Evolutionary conservation across 2,888 invertebrate species (phyloP).

Genomic region (Mellilla xanthometata): DNA sequence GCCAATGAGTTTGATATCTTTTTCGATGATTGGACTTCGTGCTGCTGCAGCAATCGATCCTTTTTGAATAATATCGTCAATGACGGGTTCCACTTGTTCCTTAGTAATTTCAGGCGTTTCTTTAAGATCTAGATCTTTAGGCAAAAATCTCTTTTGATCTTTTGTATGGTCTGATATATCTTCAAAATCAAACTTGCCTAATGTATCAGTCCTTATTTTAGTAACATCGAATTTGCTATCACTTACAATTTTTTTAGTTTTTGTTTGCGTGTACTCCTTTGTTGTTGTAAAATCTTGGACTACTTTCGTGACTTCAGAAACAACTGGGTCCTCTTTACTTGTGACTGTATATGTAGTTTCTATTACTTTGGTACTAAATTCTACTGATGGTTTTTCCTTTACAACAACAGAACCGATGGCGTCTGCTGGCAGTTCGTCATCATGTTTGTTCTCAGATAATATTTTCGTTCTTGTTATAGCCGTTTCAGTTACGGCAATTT

Average conservation of each 20-base stretch:
- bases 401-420: constrained; percentile 25
- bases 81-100: constrained; percentile 69
- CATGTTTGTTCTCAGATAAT: too few relatives aligned
- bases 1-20: constrained; percentile 60
- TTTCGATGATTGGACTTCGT: constrained; percentile 63
- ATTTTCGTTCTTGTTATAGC: constrained; percentile 6
- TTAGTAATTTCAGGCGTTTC: constrained; percentile 64
- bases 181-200: constrained; percentile 62
- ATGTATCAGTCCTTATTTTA: constrained; percentile 69
- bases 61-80: constrained; percentile 71
- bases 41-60: constrained; percentile 64
- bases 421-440: neutral
- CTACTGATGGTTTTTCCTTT: constrained; percentile 30
- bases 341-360: constrained; percentile 45
- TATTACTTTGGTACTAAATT: constrained; percentile 46
- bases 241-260: constrained; percentile 32
- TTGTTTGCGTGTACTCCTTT: constrained; percentile 40
- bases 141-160: constrained; percentile 46
- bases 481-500: neutral
- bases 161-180: constrained; percentile 44
- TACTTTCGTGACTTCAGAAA: constrained; percentile 37
- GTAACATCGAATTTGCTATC: constrained; percentile 65
- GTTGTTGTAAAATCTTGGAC: constrained; percentile 39
- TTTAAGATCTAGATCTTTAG: constrained; percentile 51
- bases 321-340: constrained; percentile 40